Percentiles rank a stretch among this genome's conserved stretches.
phyloP scores from a whole-genome alignment of 2,797 vertebrate genomes.

The Syngnathus acus region DNA sequence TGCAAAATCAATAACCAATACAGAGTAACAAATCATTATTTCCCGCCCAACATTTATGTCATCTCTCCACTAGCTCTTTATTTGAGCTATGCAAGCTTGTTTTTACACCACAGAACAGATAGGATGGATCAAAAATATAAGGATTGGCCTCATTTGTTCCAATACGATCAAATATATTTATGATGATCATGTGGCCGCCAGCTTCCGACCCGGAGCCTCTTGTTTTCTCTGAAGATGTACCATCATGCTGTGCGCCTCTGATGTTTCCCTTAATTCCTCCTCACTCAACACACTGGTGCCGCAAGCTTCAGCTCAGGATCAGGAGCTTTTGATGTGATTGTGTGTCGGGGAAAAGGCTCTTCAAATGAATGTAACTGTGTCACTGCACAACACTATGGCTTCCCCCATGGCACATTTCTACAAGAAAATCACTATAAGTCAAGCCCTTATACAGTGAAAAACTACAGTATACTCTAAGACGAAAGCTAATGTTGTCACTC shows the following conservation, averaged over 20 bases:
- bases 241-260: constrained; percentile 34
- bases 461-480: neutral
- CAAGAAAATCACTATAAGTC: neutral
- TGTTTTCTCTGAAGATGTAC: constrained; percentile 22
- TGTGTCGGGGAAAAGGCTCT: constrained; percentile 20
- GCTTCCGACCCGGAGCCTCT: neutral
- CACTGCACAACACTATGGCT: constrained; percentile 9
- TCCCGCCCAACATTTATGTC: neutral
- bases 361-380: constrained; percentile 11
- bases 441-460: neutral
- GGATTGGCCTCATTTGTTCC: neutral
- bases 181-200: neutral
- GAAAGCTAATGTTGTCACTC: neutral
- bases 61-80: neutral
- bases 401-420: constrained; percentile 21
- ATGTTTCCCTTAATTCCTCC: constrained; percentile 51
- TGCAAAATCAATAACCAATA: neutral
- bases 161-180: neutral
- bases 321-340: constrained; percentile 36
- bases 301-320: constrained; percentile 41
- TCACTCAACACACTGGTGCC: constrained; percentile 38
- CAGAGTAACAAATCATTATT: no score
- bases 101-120: neutral
- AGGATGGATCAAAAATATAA: neutral
- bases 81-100: neutral